Conservation (phyloP, 2,113 vertebrate genomes). For the Carassius gibelio region DNA sequence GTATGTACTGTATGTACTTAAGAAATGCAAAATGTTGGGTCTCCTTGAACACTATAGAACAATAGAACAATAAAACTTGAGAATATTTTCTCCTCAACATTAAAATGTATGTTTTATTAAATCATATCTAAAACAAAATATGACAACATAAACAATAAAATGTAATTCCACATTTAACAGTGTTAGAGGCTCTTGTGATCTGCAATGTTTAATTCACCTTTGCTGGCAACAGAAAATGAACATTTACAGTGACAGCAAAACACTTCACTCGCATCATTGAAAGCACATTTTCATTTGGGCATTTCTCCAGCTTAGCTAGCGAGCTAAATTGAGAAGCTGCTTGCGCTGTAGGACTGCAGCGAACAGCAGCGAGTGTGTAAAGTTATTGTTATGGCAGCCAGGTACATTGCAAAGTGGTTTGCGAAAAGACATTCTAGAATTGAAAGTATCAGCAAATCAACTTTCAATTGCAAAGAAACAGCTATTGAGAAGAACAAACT, state of each 20-base stretch:
- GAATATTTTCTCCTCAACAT: background rate
- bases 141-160: background rate
- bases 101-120: background rate
- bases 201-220: background rate
- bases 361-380: conserved; percentile 8
- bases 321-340: conserved; percentile 15
- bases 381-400: conserved; percentile 7
- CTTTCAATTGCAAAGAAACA: background rate
- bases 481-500: background rate
- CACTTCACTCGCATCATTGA: background rate
- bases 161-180: background rate
- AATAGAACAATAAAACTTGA: background rate
- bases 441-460: conserved; percentile 21
- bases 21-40: too few species aligned
- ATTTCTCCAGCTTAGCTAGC: background rate
- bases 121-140: background rate
- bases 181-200: background rate
- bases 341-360: background rate
- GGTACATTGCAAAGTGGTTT: conserved; percentile 2
- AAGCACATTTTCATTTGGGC: background rate
- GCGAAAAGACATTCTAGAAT: background rate
- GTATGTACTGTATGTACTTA: too few species aligned
- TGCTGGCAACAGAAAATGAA: background rate
- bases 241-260: background rate
- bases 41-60: too few species aligned